Base-by-base conservation (phyloP, 1,140 invertebrate genomes). In the Brachionus sp. region DNA sequence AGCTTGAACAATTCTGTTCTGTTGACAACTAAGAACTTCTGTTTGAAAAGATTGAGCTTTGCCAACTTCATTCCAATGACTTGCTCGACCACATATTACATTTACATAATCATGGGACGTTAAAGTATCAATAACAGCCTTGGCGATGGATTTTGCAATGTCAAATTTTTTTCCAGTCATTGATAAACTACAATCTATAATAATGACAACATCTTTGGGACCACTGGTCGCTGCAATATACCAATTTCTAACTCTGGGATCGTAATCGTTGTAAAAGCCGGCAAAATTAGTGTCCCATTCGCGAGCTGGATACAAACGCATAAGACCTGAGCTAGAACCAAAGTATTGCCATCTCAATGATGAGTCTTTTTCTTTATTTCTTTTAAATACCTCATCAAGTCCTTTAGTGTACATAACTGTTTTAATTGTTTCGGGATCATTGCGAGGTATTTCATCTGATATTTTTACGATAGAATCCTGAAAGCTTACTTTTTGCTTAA, bases 281-380 rank as follows among this genome's bases (percentile, higher is more conserved):
- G 89, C 89, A 87, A 90, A 90, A 82, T 90, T 90, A 13, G 86
- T 89, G 23, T 88, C 88, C 88, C 89, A 90, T 83, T 90, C 89
- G 75, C 89, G 85, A 5, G 89, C 89, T n/a, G 89, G 89, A 84
- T 86, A 90, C 29, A 89, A 84, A 33, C 89, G 84, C n/a, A 88
- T 86, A 12, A 90, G 86, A 13, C 89, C 89, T 33, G 86, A 84
- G 33, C 85, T 88, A 0, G 89, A 89, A 4, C 89, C 89, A 87
- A 90, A 90, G 84, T 90, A 90, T 84, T 90, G 89, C 89, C 89
- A 90, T 80, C 89, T 88, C 70, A 39, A 83, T 12, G 86, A 85
- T 7, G 85, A 84, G 84, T 89, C 89, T 42, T 85, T 82, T 62
- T 83, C 84, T 16, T 86, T 84, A 84, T 89, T 90, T 80, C 86